Evolutionary conservation across 2,888 invertebrate genomes (phyloP).

Genomic region (Drosophila putrida): DNA sequence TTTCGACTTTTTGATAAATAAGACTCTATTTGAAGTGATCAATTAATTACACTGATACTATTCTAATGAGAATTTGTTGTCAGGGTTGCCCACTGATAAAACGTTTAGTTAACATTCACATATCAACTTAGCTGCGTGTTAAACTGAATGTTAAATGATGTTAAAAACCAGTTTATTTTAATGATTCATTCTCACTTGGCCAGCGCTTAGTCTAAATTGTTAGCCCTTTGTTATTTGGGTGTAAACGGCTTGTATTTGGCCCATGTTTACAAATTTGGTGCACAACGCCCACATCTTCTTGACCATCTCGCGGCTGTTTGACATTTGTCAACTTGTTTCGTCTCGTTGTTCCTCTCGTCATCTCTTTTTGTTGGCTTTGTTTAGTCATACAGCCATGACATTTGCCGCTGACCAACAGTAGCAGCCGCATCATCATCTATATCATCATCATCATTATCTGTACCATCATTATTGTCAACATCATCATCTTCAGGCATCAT

Average conservation of each 20-base stretch:
- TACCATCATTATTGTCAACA: neutral
- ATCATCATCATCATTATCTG: constrained; percentile 23
- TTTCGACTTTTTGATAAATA: too few species aligned
- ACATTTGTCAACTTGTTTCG: constrained; percentile 70
- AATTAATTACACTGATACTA: too few species aligned
- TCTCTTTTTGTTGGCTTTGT: constrained; percentile 39
- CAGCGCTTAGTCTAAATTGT: neutral
- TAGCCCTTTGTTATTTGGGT: constrained; percentile 28
- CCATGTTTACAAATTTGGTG: constrained; percentile 60
- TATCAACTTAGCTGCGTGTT: neutral
- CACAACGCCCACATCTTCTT: constrained; percentile 43
- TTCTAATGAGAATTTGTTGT: neutral
- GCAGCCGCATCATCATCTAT: constrained; percentile 11
- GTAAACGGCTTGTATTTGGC: constrained; percentile 17
- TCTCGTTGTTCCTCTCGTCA: neutral
- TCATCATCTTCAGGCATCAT: constrained; percentile 30
- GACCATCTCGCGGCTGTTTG: constrained; percentile 68
- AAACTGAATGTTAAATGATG: neutral
- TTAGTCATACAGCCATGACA: constrained; percentile 41
- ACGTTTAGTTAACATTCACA: neutral
- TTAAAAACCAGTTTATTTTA: neutral
- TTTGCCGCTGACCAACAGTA: constrained; percentile 34
- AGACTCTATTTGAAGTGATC: too few species aligned
- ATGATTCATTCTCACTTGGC: neutral
- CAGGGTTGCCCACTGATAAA: neutral